phyloP scores from a whole-genome alignment of 2,888 invertebrate species.

The Rhamnusium bicolor region DNA sequence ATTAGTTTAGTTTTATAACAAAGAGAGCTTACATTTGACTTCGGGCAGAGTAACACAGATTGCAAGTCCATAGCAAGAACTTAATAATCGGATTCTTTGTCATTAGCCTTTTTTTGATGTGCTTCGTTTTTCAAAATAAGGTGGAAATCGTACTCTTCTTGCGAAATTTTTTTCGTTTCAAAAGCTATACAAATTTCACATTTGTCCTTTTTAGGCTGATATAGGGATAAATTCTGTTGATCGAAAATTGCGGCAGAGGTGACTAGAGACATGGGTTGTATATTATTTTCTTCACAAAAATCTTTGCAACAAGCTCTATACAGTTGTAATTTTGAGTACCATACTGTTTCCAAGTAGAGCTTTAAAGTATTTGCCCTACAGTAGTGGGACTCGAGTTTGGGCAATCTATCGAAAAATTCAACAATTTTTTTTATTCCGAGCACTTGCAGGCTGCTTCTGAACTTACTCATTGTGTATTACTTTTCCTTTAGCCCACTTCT shows the following conservation, averaged over 20 bases:
- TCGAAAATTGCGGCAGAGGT: conserved; percentile 31
- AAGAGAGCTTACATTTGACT: neutral
- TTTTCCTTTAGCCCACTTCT: conserved; percentile 4
- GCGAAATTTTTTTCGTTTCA: neutral
- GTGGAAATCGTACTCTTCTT: neutral
- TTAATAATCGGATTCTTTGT: neutral
- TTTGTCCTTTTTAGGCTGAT: conserved; percentile 32
- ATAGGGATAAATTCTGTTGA: conserved; percentile 24
- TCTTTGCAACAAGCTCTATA: conserved; percentile 29
- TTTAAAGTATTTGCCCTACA: conserved; percentile 22
- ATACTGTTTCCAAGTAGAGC: conserved; percentile 32
- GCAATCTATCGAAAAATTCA: conserved; percentile 34
- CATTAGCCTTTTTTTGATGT: neutral
- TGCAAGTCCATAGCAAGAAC: neutral
- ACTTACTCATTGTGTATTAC: neutral
- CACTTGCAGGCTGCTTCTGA: neutral
- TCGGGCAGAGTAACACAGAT: neutral
- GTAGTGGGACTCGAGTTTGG: conserved; percentile 33
- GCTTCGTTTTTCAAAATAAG: neutral
- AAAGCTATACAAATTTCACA: conserved; percentile 13
- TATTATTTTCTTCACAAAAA: conserved; percentile 30
- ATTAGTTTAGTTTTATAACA: neutral
- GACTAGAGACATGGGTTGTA: conserved; percentile 30
- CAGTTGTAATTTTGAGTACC: conserved; percentile 31
- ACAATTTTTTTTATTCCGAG: conserved; percentile 5